These are phyloP conservation scores for Pangasius mekongensis DNA, from an alignment of 2,797 vertebrate species.

Conservation along the genomic window DNA sequence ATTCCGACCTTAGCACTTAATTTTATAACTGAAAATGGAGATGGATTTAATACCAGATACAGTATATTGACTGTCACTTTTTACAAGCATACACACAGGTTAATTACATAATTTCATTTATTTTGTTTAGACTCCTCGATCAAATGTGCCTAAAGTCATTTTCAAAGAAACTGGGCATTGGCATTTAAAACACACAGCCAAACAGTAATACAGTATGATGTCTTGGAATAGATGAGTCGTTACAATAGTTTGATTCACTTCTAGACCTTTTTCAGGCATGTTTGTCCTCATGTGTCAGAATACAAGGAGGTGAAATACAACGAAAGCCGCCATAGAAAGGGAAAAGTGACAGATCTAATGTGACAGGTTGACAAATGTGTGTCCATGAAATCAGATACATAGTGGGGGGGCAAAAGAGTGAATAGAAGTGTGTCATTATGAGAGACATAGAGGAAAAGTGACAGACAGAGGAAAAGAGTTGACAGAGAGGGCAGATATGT, in stretches of 20 bases:
- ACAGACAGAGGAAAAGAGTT: background rate
- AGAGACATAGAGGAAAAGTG: constrained; percentile 8
- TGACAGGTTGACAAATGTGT: constrained; percentile 80
- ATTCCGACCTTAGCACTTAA: background rate
- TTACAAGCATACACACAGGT: background rate
- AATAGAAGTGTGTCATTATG: constrained; percentile 46
- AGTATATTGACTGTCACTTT: background rate
- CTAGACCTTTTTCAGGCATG: constrained; percentile 54
- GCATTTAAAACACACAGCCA: constrained; percentile 13
- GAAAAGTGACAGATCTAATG: constrained; percentile 76
- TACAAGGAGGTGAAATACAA: constrained; percentile 65
- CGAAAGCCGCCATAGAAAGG: constrained; percentile 65
- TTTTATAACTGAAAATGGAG: constrained; percentile 1
- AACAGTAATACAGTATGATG: constrained; percentile 14
- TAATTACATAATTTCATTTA: background rate
- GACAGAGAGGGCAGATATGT: background rate
- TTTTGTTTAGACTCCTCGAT: constrained; percentile 40
- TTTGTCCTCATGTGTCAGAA: constrained; percentile 72
- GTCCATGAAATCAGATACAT: constrained; percentile 73
- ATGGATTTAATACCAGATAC: background rate
- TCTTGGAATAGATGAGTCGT: constrained; percentile 6
- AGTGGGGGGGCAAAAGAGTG: constrained; percentile 43
- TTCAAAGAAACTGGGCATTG: constrained; percentile 10
- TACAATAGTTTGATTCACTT: constrained; percentile 28
- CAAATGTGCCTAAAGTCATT: constrained; percentile 14